Conservation (phyloP, 37 sponge, comb jelly and placozoan genomes). For the Aplysina aerophoba region DNA sequence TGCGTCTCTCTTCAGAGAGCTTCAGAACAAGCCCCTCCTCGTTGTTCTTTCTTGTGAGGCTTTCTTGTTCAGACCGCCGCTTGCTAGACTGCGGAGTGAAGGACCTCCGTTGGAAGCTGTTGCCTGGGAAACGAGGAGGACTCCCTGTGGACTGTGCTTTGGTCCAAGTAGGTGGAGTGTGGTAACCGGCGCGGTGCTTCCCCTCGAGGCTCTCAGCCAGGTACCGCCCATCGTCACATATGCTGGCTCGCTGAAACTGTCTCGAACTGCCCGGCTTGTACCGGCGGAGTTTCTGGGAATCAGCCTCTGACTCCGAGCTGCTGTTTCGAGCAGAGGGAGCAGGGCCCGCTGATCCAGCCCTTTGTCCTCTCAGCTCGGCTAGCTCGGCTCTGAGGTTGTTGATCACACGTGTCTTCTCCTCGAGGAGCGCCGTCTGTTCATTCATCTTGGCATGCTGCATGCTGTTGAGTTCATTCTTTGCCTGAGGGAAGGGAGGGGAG, state of each 20-base stretch:
- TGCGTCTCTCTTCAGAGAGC: neutral
- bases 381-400: neutral
- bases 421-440: constrained; percentile 24
- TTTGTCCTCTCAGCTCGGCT: neutral
- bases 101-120: neutral
- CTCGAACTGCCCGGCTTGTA: too few relatives aligned
- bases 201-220: constrained; percentile 3
- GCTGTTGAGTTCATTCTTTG: constrained; percentile 43
- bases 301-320: neutral
- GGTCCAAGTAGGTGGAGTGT: constrained; percentile 16
- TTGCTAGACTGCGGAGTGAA: constrained; percentile 14
- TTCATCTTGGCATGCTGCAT: constrained; percentile 41
- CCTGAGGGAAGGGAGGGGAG: neutral
- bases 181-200: neutral
- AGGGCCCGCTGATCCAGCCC: too few relatives aligned
- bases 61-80: neutral
- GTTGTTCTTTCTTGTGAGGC: neutral
- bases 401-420: constrained; percentile 8
- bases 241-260: neutral
- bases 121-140: neutral
- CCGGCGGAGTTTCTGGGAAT: too few relatives aligned
- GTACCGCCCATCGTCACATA: constrained; percentile 30
- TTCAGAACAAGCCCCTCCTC: constrained; percentile 27
- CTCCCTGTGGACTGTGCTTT: neutral
- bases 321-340: neutral